Percentiles rank a stretch among this genome's conserved stretches.
phyloP scores from a whole-genome alignment of 2,888 invertebrate species.

The Eudemis profundana region DNA sequence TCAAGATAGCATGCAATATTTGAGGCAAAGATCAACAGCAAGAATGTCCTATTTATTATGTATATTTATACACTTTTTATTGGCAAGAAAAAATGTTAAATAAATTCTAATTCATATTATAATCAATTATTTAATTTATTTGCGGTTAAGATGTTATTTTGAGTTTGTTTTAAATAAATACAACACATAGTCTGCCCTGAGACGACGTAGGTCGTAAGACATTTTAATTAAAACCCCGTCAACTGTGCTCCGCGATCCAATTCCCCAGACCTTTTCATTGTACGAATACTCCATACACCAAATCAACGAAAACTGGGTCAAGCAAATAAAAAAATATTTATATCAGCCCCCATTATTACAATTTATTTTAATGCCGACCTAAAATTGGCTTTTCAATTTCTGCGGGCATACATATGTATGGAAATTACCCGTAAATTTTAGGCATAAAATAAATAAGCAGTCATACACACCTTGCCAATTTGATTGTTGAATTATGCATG shows the following conservation, averaged over 20 bases:
- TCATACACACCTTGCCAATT: slow-evolving; percentile 80
- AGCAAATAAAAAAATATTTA: slow-evolving; percentile 26
- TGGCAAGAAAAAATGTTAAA: no score
- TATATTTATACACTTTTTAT: no score
- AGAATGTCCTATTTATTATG: no score
- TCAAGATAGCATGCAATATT: no score
- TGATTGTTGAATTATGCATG: slow-evolving; percentile 84
- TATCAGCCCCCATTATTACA: slow-evolving; percentile 22
- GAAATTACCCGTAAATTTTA: slow-evolving; percentile 73
- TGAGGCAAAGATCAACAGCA: no score
- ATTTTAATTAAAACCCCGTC: slow-evolving; percentile 31
- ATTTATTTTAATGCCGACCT: slow-evolving; percentile 42
- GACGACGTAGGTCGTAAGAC: slow-evolving; percentile 19
- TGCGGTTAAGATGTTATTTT: not conserved
- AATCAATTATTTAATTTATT: no score
- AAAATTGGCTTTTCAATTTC: slow-evolving; percentile 49
- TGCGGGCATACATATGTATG: slow-evolving; percentile 59
- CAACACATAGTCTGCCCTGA: not conserved
- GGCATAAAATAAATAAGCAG: slow-evolving; percentile 78
- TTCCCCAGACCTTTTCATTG: slow-evolving; percentile 34
- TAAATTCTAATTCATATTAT: no score
- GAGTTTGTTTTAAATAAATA: not conserved
- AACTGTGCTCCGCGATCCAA: slow-evolving; percentile 31
- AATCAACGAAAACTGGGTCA: slow-evolving; percentile 34
- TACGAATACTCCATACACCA: slow-evolving; percentile 29